Evolutionary conservation across 2,888 invertebrate genomes (phyloP).

Genomic region (Pseudoips prasinana): DNA sequence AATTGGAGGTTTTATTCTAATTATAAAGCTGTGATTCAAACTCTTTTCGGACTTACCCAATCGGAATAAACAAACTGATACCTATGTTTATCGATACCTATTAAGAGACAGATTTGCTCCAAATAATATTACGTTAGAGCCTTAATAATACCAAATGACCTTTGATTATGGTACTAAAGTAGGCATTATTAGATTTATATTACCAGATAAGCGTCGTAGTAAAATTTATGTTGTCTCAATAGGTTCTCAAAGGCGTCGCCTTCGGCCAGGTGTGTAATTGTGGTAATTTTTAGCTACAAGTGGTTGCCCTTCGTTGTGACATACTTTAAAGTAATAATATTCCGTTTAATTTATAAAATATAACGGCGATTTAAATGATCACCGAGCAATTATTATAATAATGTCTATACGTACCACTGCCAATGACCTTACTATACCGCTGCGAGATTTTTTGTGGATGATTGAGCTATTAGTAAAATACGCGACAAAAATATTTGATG

Average conservation of each 20-base stretch:
- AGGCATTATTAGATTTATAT: conserved; percentile 20
- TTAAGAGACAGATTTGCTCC: conserved; percentile 5
- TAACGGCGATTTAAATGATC: too few relatives aligned
- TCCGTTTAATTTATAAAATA: too few relatives aligned
- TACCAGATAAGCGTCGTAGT: conserved; percentile 14
- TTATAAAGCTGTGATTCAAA: too few relatives aligned
- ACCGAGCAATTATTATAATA: too few relatives aligned
- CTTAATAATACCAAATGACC: conserved; percentile 20
- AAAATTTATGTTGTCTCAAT: conserved; percentile 21
- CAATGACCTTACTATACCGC: too few relatives aligned
- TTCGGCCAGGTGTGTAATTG: conserved; percentile 42
- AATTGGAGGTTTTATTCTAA: conserved; percentile 13
- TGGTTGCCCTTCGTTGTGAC: conserved; percentile 57
- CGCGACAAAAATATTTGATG: too few relatives aligned
- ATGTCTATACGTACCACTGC: too few relatives aligned
- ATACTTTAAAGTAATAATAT: conserved; percentile 29
- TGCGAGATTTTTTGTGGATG: too few relatives aligned
- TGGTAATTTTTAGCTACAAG: conserved; percentile 45
- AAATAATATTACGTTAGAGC: conserved; percentile 9
- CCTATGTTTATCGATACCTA: conserved; percentile 9
- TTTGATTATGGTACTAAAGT: conserved; percentile 13
- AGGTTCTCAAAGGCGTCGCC: conserved; percentile 31
- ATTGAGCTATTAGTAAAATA: too few relatives aligned
- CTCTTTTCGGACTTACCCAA: background rate
- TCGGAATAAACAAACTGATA: too few relatives aligned